Conservation (phyloP, 2,888 invertebrate genomes). For the Ischnus inquisitorius region DNA sequence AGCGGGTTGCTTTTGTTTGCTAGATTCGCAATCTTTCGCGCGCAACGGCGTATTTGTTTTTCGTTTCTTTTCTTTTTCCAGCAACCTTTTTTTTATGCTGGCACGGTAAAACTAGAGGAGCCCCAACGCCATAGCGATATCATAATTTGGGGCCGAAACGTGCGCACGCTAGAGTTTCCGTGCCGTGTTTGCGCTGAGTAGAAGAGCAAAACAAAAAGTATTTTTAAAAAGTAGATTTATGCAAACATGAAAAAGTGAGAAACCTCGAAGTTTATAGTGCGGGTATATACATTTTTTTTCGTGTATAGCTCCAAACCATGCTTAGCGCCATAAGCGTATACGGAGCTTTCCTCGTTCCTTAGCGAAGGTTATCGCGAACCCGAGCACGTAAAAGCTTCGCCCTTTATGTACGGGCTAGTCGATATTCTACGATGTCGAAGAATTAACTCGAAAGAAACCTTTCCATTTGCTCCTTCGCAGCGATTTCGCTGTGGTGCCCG, state of each 20-base stretch:
- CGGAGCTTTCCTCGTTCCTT: constrained; percentile 1
- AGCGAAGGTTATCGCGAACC: constrained; percentile 17
- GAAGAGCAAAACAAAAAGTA: neutral
- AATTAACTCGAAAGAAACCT: constrained; percentile 1
- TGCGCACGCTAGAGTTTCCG: neutral
- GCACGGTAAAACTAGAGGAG: neutral
- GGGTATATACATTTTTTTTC: neutral
- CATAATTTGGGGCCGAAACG: neutral
- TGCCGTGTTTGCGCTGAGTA: neutral
- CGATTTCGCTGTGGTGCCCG: neutral
- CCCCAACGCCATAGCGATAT: neutral
- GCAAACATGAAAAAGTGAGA: constrained; percentile 9
- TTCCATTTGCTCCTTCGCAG: neutral
- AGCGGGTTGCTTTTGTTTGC: constrained; percentile 3
- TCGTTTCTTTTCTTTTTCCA: neutral
- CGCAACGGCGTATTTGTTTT: constrained; percentile 32
- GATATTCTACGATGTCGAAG: constrained; percentile 9
- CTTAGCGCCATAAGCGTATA: constrained; percentile 24
- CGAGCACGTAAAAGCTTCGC: constrained; percentile 28
- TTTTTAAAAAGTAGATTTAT: neutral
- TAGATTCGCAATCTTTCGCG: constrained; percentile 45
- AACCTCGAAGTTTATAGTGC: neutral
- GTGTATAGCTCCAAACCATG: neutral
- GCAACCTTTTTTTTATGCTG: neutral
- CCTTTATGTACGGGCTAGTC: constrained; percentile 1